Evolutionary conservation across 2,113 vertebrate genomes (phyloP).

Genomic region (Hylia prasina): DNA sequence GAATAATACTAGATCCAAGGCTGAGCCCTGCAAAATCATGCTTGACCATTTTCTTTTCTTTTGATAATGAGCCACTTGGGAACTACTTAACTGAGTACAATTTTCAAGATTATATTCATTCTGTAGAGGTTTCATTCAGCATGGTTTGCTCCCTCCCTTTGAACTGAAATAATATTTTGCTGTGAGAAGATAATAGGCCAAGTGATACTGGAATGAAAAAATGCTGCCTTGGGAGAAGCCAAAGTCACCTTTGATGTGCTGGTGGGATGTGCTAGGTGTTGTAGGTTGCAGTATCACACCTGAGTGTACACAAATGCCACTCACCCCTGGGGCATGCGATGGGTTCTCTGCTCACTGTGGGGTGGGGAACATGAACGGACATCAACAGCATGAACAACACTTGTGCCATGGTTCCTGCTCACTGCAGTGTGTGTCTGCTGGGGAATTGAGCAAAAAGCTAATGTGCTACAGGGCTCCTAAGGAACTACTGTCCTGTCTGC

Average conservation of each 20-base stretch:
- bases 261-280: not conserved
- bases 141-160: not conserved
- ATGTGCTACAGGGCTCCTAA: accelerated
- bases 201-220: not conserved
- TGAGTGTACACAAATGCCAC: not conserved
- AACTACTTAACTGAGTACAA: not conserved
- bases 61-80: not conserved
- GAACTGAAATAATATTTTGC: not conserved
- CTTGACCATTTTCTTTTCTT: not conserved
- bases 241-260: not conserved
- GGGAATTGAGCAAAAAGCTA: not conserved
- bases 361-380: not conserved
- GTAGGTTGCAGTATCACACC: not conserved
- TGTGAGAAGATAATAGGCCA: not conserved
- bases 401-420: not conserved
- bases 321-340: accelerated
- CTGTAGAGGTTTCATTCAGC: not conserved
- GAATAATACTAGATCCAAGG: not conserved
- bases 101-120: not conserved
- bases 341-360: not conserved
- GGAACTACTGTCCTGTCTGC: not conserved
- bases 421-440: accelerated
- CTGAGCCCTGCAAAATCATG: not conserved
- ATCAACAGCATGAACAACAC: accelerated
- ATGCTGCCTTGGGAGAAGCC: not conserved